A percentile compares a stretch with the other conserved stretches of the same genome.
Evolutionary conservation across 1,140 invertebrate species (phyloP).

Genomic region (Apis cerana): DNA sequence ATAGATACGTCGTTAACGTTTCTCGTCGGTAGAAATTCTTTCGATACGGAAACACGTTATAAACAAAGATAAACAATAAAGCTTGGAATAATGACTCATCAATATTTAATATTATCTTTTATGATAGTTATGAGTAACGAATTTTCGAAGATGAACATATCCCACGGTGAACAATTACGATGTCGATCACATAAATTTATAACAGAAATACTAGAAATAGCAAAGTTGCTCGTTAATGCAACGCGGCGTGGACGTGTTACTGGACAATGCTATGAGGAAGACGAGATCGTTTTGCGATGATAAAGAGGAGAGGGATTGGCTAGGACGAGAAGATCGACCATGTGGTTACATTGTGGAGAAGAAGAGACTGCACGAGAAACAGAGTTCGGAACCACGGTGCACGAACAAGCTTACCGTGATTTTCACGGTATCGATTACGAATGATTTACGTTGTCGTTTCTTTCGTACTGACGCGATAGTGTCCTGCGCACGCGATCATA

Average conservation of each 20-base stretch:
- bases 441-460: constrained; percentile 50
- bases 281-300: constrained; percentile 61
- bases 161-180: neutral
- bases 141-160: no score
- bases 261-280: constrained; percentile 64
- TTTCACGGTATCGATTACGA: constrained; percentile 56
- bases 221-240: constrained; percentile 49
- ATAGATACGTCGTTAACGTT: constrained; percentile 9
- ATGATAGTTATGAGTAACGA: no score
- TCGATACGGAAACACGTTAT: neutral
- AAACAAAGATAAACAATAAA: constrained; percentile 17
- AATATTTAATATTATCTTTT: neutral
- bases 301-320: constrained; percentile 44
- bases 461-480: neutral
- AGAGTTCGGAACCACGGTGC: neutral
- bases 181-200: neutral
- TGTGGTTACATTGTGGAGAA: neutral
- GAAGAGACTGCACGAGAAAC: constrained; percentile 21
- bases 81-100: constrained; percentile 2
- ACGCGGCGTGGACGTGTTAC: constrained; percentile 53
- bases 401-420: constrained; percentile 45
- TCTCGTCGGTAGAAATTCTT: neutral
- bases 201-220: neutral
- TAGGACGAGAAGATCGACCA: constrained; percentile 23
- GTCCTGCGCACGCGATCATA: constrained; percentile 28